Percentiles rank a stretch among this genome's conserved stretches.
These are phyloP conservation scores for Emydocephalus ijimae DNA, from an alignment of 2,113 vertebrate genomes.

Conservation along the genomic window DNA sequence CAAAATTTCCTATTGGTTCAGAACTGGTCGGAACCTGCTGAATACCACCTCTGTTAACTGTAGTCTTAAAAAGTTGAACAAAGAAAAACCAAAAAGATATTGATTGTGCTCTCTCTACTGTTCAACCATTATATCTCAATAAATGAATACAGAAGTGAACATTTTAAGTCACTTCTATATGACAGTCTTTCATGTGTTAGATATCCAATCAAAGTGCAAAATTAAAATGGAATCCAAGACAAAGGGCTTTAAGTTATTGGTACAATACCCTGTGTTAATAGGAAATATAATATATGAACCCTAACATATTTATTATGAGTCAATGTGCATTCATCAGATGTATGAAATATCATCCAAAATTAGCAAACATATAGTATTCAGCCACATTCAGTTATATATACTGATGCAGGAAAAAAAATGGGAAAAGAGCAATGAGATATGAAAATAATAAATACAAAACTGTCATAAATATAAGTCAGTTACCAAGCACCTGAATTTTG, in stretches of 20 bases:
- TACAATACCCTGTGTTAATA: not conserved
- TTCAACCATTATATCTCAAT: not conserved
- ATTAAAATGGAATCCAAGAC: not conserved
- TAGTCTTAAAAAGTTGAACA: not conserved
- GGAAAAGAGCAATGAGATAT: not conserved
- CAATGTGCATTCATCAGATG: not conserved
- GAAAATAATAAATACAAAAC: not conserved
- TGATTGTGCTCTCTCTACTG: conserved; percentile 52
- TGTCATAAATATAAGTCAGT: no score
- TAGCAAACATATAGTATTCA: not conserved
- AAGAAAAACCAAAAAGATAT: not conserved
- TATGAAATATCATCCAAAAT: not conserved
- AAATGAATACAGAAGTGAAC: not conserved
- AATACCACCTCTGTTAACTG: no score
- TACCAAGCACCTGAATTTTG: no score
- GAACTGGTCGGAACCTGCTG: no score
- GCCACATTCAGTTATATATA: not conserved
- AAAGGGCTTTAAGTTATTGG: not conserved
- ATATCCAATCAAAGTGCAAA: not conserved
- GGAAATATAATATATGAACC: not conserved
- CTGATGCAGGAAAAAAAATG: not conserved
- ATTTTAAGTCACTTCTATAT: not conserved
- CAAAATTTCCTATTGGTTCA: no score
- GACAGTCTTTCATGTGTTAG: not conserved
- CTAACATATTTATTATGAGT: not conserved